phyloP scores from a whole-genome alignment of 1,140 invertebrate species.

The Dufourea novaeangliae region DNA sequence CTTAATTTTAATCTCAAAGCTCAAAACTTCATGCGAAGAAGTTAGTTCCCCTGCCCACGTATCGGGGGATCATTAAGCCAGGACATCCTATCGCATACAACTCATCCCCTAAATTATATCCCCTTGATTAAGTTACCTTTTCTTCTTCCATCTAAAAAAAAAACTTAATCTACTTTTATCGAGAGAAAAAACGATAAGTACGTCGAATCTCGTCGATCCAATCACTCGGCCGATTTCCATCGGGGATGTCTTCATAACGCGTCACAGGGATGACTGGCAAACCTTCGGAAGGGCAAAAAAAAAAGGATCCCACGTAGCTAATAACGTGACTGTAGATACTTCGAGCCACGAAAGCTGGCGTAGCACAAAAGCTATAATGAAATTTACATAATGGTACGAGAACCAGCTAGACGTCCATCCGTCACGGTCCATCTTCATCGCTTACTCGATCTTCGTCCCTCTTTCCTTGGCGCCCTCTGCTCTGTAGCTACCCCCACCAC shows the following conservation, averaged over 20 bases:
- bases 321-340: slow-evolving; percentile 48
- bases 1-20: too few species aligned
- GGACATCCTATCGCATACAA: not conserved
- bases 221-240: not conserved
- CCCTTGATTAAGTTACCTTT: slow-evolving; percentile 19
- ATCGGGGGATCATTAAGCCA: slow-evolving; percentile 8
- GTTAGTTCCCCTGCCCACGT: too few species aligned
- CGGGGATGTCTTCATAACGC: slow-evolving; percentile 23
- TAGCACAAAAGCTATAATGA: slow-evolving; percentile 66
- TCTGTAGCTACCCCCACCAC: not conserved
- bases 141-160: not conserved
- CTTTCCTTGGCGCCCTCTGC: not conserved
- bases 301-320: slow-evolving; percentile 44
- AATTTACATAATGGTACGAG: slow-evolving; percentile 69
- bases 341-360: slow-evolving; percentile 30
- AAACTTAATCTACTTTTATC: slow-evolving; percentile 11
- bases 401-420: slow-evolving; percentile 60
- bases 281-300: not conserved
- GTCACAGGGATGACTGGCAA: slow-evolving; percentile 20
- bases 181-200: not conserved
- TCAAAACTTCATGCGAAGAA: too few species aligned
- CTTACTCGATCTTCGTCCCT: slow-evolving; percentile 35
- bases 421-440: slow-evolving; percentile 63
- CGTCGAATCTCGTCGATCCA: slow-evolving; percentile 17
- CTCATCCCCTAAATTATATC: not conserved